Conservation (phyloP, 92 coral and sea anemone genomes). For the Epizoanthus scotinus region DNA sequence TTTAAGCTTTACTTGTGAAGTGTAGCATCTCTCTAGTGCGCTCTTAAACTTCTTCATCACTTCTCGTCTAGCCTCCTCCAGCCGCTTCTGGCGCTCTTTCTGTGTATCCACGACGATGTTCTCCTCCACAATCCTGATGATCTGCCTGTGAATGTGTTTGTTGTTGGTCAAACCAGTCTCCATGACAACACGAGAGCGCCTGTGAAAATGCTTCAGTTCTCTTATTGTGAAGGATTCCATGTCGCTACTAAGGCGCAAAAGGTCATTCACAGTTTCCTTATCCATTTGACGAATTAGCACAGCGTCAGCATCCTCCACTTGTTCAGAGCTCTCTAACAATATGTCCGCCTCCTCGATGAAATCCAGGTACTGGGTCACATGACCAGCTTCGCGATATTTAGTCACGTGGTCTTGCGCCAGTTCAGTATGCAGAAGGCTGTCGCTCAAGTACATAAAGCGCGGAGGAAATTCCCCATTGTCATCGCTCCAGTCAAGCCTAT, state of each 20-base stretch:
- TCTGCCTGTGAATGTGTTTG: conserved; percentile 69
- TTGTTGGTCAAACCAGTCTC: conserved; percentile 83
- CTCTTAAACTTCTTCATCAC: conserved; percentile 50
- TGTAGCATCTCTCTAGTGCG: conserved; percentile 55
- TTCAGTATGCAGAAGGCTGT: conserved; percentile 14
- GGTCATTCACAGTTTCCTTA: conserved; percentile 54
- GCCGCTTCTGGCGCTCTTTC: conserved; percentile 25
- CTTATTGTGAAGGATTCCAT: conserved; percentile 67
- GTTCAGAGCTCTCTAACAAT: conserved; percentile 6
- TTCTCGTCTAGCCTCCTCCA: conserved; percentile 53
- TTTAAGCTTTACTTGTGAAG: conserved; percentile 58
- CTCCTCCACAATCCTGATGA: conserved; percentile 60
- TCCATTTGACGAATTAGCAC: conserved; percentile 71
- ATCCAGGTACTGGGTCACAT: background rate
- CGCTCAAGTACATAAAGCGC: conserved; percentile 23
- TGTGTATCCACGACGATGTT: conserved; percentile 56
- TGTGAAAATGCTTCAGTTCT: conserved; percentile 67
- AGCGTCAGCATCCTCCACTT: conserved; percentile 43
- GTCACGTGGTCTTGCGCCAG: background rate
- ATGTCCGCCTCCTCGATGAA: conserved; percentile 9
- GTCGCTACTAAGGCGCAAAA: conserved; percentile 57
- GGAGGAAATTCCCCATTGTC: conserved; percentile 12
- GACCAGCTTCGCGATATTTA: conserved; percentile 4
- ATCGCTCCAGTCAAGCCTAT: conserved; percentile 44
- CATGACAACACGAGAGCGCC: conserved; percentile 80